A percentile compares a stretch with the other conserved stretches of the same genome.
These are phyloP conservation scores for Mesembrinibis cayennensis DNA, from an alignment of 2,113 vertebrate species.

Conservation along the genomic window DNA sequence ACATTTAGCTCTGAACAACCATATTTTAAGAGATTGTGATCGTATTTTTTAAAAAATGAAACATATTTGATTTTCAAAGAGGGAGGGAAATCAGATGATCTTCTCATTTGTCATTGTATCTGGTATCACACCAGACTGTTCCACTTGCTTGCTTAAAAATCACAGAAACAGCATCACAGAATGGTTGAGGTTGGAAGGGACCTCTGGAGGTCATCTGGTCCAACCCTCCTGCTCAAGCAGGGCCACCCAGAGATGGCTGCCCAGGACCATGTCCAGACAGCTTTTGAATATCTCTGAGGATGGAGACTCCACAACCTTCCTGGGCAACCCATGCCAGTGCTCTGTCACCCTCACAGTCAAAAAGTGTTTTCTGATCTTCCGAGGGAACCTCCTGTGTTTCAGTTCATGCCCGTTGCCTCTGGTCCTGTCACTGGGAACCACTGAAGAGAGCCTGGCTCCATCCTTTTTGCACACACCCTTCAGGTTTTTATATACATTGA, in stretches of 20 bases:
- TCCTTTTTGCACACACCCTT: too few relatives aligned
- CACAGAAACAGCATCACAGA: neutral
- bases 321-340: neutral
- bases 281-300: neutral
- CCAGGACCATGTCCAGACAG: neutral
- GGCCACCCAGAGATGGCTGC: neutral
- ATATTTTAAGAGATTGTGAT: neutral
- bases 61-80: neutral
- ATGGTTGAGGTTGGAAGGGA: neutral
- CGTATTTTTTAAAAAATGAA: neutral
- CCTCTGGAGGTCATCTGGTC: neutral
- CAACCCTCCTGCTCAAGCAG: neutral
- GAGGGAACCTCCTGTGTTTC: neutral
- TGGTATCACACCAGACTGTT: neutral
- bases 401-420: neutral
- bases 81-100: neutral
- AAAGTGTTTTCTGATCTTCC: neutral
- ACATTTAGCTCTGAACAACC: neutral
- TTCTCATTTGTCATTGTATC: neutral
- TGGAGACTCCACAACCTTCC: neutral
- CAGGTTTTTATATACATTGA: too few relatives aligned
- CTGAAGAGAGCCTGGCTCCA: too few relatives aligned
- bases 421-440: neutral
- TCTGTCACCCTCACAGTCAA: neutral
- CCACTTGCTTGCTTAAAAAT: neutral